Percentiles rank a stretch among this genome's conserved stretches.
Evolutionary conservation across 35 echinoderm and acorn worm species (phyloP).

Genomic region (Hemicentrotus pulcherrimus): DNA sequence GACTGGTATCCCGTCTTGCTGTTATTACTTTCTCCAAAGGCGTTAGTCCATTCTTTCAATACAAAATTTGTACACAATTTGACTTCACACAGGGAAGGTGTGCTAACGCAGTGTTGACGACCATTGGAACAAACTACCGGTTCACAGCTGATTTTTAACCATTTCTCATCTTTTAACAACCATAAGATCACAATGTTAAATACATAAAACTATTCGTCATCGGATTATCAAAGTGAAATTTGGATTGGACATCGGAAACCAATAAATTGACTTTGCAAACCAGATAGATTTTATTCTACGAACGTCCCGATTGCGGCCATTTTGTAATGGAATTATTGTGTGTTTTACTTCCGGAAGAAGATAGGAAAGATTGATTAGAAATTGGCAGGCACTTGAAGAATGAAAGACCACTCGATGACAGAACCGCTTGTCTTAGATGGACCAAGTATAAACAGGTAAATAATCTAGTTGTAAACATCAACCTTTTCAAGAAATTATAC

Average conservation of each 20-base stretch:
- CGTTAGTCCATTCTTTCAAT: constrained; percentile 34
- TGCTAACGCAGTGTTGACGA: constrained; percentile 37
- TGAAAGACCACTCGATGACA: constrained; percentile 16
- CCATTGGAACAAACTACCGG: background rate
- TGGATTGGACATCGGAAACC: background rate
- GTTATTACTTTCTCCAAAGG: background rate
- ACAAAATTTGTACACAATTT: constrained; percentile 28
- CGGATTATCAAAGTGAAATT: background rate
- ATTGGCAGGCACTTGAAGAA: constrained; percentile 14
- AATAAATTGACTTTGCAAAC: background rate
- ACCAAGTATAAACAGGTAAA: constrained; percentile 3
- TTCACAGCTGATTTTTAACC: background rate
- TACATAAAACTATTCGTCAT: background rate
- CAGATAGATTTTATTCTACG: background rate
- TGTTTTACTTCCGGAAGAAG: constrained; percentile 55
- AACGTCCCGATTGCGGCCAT: constrained; percentile 36
- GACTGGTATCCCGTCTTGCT: background rate
- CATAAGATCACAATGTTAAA: background rate
- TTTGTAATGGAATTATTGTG: constrained; percentile 51
- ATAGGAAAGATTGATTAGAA: constrained; percentile 33
- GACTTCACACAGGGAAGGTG: constrained; percentile 23
- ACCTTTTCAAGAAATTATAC: no score
- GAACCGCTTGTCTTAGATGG: background rate
- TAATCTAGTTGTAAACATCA: background rate
- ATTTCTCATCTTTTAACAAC: background rate